phyloP scores from a whole-genome alignment of 2,888 invertebrate species.

The Gerosis bhagava region DNA sequence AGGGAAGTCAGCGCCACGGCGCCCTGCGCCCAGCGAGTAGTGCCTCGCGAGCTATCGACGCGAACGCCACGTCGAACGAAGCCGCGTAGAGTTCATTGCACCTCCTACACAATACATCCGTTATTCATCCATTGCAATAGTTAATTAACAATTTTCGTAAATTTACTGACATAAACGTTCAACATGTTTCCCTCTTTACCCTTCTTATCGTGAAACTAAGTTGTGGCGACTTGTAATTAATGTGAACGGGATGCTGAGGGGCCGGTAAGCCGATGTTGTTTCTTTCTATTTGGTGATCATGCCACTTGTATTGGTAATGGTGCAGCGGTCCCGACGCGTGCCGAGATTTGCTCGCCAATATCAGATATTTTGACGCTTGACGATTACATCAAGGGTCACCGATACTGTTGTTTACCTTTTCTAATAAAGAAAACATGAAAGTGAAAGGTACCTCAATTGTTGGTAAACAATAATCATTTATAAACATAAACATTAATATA shows the following conservation, averaged over 20 bases:
- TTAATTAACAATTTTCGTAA: background rate
- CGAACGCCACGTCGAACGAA: constrained; percentile 33
- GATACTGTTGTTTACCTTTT: constrained; percentile 3
- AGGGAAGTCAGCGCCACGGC: too few relatives aligned
- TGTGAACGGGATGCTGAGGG: constrained; percentile 49
- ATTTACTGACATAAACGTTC: constrained; percentile 8
- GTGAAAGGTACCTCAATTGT: constrained; percentile 2
- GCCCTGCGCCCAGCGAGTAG: too few relatives aligned
- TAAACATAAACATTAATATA: too few relatives aligned
- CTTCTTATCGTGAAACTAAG: constrained; percentile 1
- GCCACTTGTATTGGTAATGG: constrained; percentile 29
- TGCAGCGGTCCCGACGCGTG: constrained; percentile 43
- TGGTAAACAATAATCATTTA: constrained; percentile 16
- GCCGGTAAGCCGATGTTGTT: constrained; percentile 45
- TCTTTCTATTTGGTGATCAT: constrained; percentile 35
- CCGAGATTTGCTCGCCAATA: constrained; percentile 45
- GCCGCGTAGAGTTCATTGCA: constrained; percentile 38
- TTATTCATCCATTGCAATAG: background rate
- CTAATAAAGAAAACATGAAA: background rate
- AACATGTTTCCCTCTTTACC: background rate
- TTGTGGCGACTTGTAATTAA: constrained; percentile 20
- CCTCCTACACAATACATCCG: constrained; percentile 12
- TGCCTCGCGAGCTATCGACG: constrained; percentile 46
- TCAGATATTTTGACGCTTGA: too few relatives aligned
- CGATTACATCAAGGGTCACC: too few relatives aligned